These are phyloP conservation scores for Neocrepidodera transversa DNA, from an alignment of 2,888 invertebrate genomes.

Conservation along the genomic window DNA sequence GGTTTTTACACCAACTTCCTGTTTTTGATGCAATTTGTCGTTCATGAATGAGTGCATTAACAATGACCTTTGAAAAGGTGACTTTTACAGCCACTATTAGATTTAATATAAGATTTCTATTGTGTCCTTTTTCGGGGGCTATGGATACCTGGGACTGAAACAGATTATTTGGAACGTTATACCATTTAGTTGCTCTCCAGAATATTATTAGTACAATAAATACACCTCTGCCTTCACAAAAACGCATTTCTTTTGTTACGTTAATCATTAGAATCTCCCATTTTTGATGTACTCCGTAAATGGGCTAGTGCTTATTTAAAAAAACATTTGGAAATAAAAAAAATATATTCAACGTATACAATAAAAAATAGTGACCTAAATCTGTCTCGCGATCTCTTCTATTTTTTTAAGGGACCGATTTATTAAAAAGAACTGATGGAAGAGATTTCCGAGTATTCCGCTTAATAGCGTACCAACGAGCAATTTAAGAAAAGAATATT, in stretches of 20 bases:
- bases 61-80: constrained; percentile 58
- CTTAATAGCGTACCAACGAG: not conserved
- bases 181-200: constrained; percentile 46
- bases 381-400: too few species aligned
- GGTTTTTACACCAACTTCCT: constrained; percentile 61
- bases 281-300: constrained; percentile 20
- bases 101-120: constrained; percentile 57
- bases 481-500: constrained; percentile 1
- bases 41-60: constrained; percentile 56
- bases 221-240: constrained; percentile 44
- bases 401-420: not conserved
- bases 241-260: constrained; percentile 27
- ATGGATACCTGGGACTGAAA: constrained; percentile 53
- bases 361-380: too few species aligned
- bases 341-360: too few species aligned
- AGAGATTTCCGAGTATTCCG: not conserved
- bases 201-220: constrained; percentile 39
- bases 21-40: constrained; percentile 62
- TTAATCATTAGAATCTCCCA: constrained; percentile 17
- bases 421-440: not conserved
- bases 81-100: constrained; percentile 60
- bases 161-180: constrained; percentile 53
- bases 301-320: constrained; percentile 24
- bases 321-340: constrained; percentile 22
- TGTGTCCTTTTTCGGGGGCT: constrained; percentile 44